phyloP scores from a whole-genome alignment of 2,888 invertebrate genomes.

The Cetonia aurata region DNA sequence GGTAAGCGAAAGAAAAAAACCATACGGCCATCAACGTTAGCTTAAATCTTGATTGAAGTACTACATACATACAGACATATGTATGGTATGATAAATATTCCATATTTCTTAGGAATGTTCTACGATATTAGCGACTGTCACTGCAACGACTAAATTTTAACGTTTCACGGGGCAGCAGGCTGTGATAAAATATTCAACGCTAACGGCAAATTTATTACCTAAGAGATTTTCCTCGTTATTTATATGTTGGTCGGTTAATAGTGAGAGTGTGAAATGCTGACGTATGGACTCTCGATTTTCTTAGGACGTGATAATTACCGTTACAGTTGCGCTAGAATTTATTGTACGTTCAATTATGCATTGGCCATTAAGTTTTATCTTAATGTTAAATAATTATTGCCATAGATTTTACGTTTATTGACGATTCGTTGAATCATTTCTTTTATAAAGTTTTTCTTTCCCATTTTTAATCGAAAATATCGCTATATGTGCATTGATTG shows the following conservation, averaged over 20 bases:
- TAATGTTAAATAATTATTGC: no score
- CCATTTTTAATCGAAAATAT: no score
- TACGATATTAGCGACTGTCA: neutral
- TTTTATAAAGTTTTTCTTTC: no score
- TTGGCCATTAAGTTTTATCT: neutral
- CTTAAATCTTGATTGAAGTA: no score
- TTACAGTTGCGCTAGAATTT: conserved; percentile 21
- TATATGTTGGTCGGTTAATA: conserved; percentile 17
- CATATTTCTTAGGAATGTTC: neutral
- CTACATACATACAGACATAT: no score
- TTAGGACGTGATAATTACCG: conserved; percentile 31
- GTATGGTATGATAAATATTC: no score
- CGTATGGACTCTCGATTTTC: conserved; percentile 24
- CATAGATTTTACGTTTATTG: no score
- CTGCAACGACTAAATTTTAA: neutral
- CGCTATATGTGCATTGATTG: no score
- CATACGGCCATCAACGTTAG: no score
- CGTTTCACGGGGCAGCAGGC: neutral
- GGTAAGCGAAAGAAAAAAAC: no score
- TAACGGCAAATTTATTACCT: conserved; percentile 21
- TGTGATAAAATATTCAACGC: conserved; percentile 32
- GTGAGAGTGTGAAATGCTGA: conserved; percentile 32
- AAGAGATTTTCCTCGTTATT: conserved; percentile 27
- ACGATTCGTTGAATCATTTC: no score
- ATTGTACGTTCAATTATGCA: conserved; percentile 16